These are phyloP conservation scores for Etheostoma cragini DNA, from an alignment of 2,113 vertebrate species.

Conservation along the genomic window DNA sequence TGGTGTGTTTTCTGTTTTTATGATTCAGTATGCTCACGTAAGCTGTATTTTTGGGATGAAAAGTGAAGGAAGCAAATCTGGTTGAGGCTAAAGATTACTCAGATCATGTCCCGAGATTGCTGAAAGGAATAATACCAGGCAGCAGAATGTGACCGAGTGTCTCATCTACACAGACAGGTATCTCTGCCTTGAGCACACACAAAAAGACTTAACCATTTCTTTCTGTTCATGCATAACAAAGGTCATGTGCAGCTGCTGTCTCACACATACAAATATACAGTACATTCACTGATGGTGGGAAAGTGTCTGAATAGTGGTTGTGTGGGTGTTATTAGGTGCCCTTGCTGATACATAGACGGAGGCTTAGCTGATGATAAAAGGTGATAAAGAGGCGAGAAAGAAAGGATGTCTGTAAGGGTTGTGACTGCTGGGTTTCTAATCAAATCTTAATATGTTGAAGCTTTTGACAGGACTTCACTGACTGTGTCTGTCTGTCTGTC, in stretches of 20 bases:
- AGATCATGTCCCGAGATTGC: neutral
- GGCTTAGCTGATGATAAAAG: constrained; percentile 13
- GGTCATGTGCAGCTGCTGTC: constrained; percentile 1
- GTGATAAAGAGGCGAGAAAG: constrained; percentile 19
- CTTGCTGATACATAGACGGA: constrained; percentile 54
- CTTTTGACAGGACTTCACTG: neutral
- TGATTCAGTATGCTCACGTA: neutral
- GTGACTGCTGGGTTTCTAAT: neutral
- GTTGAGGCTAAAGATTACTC: constrained; percentile 11
- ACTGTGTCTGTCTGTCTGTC: neutral
- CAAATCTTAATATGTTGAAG: neutral
- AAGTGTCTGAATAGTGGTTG: constrained; percentile 8
- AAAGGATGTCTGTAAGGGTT: neutral
- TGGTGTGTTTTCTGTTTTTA: neutral
- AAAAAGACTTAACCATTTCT: constrained; percentile 19
- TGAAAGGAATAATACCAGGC: constrained; percentile 18
- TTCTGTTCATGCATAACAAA: constrained; percentile 26
- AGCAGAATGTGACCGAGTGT: constrained; percentile 38
- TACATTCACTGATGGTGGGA: constrained; percentile 17
- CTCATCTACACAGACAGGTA: constrained; percentile 20
- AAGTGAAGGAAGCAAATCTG: neutral
- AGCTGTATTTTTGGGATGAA: neutral
- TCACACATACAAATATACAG: neutral
- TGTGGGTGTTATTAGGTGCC: constrained; percentile 28
- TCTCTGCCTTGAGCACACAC: neutral